Base-by-base conservation (phyloP, 2,888 invertebrate genomes). In the Pammene fasciana region DNA sequence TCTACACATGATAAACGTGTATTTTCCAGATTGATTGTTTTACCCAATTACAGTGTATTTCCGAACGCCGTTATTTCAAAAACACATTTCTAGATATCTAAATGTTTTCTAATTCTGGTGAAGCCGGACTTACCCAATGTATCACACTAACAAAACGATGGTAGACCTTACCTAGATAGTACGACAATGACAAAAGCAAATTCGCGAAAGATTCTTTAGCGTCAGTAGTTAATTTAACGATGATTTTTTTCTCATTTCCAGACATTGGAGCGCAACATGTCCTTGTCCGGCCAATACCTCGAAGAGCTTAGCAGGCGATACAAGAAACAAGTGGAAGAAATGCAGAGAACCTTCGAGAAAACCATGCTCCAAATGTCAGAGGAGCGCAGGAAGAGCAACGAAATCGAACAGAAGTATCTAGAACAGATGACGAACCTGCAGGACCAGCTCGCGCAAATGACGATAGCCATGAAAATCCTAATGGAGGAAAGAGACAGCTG, bases 231-330 rank as follows among this genome's bases (percentile, higher is more conserved):
- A 26, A 3, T 26, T 26, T 26, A 26, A 26, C 4, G 26, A 41
- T 10, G 34, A 11, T 3, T 5, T 71, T 70, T 73, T 73, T 75
- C 54, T 75, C 68, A 67, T 70, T 93, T 93, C 72, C 92, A 97
- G 96, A 96, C 97, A 62, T 93, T 99, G 76, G 99, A 99, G 90
- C 94, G 97, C 76, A 99, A 99, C 89, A 97, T 99, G 95, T 98
- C 99, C 13, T 93, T 99, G 50, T 99, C 98, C 75, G 97, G 97
- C 71, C 98, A 99, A 86, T 99, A 99, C 86, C 93, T 99, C 75
- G 99, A 99, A 86, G 99, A 99, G 85, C 92, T 99, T 75, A 99
- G 99, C 87, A 95, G 97, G 67, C 94, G 98, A 14, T 99, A 99
- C 90, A 98, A 98, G 84, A 97, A 97, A 78, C 99, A 99, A 91